A percentile compares a stretch with the other conserved stretches of the same genome.
These are phyloP conservation scores for Trichopoda pennipes DNA, from an alignment of 2,888 invertebrate species.

Conservation along the genomic window DNA sequence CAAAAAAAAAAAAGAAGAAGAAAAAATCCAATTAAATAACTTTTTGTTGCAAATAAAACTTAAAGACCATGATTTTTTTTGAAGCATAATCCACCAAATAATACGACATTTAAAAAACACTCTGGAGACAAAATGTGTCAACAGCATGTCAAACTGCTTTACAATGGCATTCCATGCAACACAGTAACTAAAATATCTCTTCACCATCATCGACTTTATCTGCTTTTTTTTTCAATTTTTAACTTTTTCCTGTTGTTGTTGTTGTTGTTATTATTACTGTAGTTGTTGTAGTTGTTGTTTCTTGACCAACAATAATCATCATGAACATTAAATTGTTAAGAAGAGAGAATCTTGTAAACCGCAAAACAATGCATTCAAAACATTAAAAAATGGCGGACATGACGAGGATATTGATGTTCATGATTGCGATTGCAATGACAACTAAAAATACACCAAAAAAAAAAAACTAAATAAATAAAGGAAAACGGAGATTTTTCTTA, in stretches of 20 bases:
- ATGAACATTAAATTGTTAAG: conserved; percentile 48
- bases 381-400: conserved; percentile 65
- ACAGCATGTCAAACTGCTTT: conserved; percentile 61
- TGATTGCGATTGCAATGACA: conserved; percentile 58
- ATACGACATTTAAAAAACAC: conserved; percentile 65
- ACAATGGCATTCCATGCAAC: conserved; percentile 63
- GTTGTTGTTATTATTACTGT: background rate
- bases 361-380: conserved; percentile 63
- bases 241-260: background rate
- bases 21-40: conserved; percentile 46
- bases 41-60: conserved; percentile 27
- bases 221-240: conserved; percentile 28
- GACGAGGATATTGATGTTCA: conserved; percentile 61
- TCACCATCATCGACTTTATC: conserved; percentile 39
- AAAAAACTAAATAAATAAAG: conserved; percentile 18
- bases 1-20: background rate
- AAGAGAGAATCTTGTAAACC: conserved; percentile 64
- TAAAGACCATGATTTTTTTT: conserved; percentile 43
- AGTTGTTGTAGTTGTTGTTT: background rate
- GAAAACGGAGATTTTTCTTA: background rate
- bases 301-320: conserved; percentile 50
- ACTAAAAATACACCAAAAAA: conserved; percentile 12
- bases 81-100: conserved; percentile 60
- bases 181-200: conserved; percentile 50
- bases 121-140: conserved; percentile 68